Conservation (phyloP, 2,797 vertebrate genomes). For the Sciaenops ocellatus region DNA sequence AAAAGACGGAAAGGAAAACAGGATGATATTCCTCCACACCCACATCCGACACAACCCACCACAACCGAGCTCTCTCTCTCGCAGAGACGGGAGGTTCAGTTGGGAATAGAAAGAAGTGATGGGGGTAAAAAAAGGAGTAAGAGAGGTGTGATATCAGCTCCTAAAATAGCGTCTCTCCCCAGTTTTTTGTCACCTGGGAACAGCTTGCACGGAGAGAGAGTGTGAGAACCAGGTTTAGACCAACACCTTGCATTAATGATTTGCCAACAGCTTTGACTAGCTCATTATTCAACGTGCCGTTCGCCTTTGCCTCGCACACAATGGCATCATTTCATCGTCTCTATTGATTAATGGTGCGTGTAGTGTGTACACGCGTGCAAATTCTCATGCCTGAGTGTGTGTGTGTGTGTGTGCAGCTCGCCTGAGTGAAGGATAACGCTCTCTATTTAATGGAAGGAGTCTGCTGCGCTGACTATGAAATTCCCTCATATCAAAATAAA, state of each 20-base stretch:
- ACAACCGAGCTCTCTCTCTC: constrained; percentile 30
- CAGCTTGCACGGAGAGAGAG: constrained; percentile 65
- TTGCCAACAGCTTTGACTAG: constrained; percentile 79
- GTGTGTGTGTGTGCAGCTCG: constrained; percentile 17
- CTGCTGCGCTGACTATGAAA: constrained; percentile 64
- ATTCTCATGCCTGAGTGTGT: constrained; percentile 30
- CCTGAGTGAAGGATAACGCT: constrained; percentile 70
- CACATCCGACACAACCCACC: constrained; percentile 13
- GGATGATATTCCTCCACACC: constrained; percentile 63
- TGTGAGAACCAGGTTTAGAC: constrained; percentile 78
- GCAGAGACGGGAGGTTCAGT: constrained; percentile 50
- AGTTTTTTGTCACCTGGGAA: constrained; percentile 80
- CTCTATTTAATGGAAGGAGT: constrained; percentile 65
- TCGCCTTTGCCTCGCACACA: constrained; percentile 68
- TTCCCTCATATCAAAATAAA: constrained; percentile 80
- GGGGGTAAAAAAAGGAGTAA: constrained; percentile 15
- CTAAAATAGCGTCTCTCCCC: constrained; percentile 80
- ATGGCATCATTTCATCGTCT: constrained; percentile 75
- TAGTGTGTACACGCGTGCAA: constrained; percentile 38
- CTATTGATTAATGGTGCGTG: constrained; percentile 80
- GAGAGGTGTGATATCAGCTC: constrained; percentile 80
- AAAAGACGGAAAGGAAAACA: constrained; percentile 26
- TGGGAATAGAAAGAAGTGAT: constrained; percentile 64
- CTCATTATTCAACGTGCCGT: constrained; percentile 76
- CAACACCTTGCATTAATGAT: constrained; percentile 81